Evolutionary conservation across 2,888 invertebrate species (phyloP).

Genomic region (Hypomecis punctinalis): DNA sequence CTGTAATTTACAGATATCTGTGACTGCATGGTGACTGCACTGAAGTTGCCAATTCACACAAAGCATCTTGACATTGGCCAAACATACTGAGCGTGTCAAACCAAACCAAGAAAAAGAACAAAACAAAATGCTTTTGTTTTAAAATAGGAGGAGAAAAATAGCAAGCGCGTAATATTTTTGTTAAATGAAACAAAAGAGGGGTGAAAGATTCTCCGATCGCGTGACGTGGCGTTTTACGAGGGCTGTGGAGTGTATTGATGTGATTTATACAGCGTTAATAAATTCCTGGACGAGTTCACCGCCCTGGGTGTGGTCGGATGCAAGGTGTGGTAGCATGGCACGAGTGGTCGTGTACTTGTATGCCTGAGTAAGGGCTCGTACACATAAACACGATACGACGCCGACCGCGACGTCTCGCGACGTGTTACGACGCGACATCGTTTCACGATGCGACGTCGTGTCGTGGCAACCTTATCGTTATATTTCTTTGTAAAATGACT

Average conservation of each 20-base stretch:
- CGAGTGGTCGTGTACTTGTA: not conserved
- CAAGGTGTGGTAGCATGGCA: constrained; percentile 54
- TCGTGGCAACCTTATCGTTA: too few relatives aligned
- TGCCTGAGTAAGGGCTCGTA: not conserved
- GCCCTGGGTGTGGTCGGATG: constrained; percentile 60
- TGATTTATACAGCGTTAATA: constrained; percentile 71
- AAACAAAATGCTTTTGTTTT: not conserved
- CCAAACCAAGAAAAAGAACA: not conserved
- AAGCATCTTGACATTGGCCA: not conserved
- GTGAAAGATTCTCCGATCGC: constrained; percentile 60
- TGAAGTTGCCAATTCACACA: not conserved
- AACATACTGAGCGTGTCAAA: not conserved
- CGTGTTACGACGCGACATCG: too few relatives aligned
- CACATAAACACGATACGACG: too few relatives aligned
- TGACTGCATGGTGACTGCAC: too few relatives aligned
- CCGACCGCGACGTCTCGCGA: too few relatives aligned
- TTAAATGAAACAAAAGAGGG: constrained; percentile 58
- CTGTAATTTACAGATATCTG: too few relatives aligned
- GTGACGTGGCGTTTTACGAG: constrained; percentile 57
- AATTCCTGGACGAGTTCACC: constrained; percentile 67
- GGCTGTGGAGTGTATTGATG: constrained; percentile 55
- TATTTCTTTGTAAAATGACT: too few relatives aligned
- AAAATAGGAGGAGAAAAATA: constrained; percentile 5
- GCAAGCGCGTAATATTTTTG: constrained; percentile 46
- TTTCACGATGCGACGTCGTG: too few relatives aligned